These are phyloP conservation scores for Aspidiotus destructor DNA, from an alignment of 2,888 invertebrate genomes.

Conservation along the genomic window DNA sequence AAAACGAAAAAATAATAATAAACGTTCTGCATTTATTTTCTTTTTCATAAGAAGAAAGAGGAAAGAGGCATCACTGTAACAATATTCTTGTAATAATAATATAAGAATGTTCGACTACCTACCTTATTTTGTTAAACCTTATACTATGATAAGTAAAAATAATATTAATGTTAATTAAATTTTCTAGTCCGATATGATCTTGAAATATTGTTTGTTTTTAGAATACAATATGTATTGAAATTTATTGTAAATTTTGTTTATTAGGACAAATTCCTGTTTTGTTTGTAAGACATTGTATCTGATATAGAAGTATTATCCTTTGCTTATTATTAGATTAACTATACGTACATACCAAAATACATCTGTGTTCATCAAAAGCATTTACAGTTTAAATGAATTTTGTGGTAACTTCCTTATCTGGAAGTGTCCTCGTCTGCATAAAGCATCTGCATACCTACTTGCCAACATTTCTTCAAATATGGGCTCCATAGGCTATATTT, in stretches of 20 bases:
- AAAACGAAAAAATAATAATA: not conserved
- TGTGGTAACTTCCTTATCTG: too few relatives aligned
- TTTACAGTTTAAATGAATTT: too few relatives aligned
- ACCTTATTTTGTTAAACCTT: not conserved
- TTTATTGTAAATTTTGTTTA: constrained; percentile 31
- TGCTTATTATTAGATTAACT: constrained; percentile 31
- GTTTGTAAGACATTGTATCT: constrained; percentile 30
- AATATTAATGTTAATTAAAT: constrained; percentile 25
- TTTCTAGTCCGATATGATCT: constrained; percentile 33
- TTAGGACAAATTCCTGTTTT: constrained; percentile 19
- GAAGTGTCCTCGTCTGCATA: too few relatives aligned
- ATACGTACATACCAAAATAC: constrained; percentile 28
- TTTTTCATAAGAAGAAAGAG: not conserved
- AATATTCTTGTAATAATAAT: not conserved
- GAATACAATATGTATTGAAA: constrained; percentile 24
- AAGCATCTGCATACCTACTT: too few relatives aligned
- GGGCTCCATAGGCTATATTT: too few relatives aligned
- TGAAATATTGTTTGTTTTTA: constrained; percentile 33
- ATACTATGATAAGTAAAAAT: not conserved
- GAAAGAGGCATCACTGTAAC: not conserved
- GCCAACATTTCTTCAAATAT: too few relatives aligned
- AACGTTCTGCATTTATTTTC: too few relatives aligned
- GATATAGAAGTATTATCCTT: constrained; percentile 32
- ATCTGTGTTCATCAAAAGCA: constrained; percentile 29
- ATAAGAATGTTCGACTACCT: constrained; percentile 1